Base-by-base conservation (phyloP, 2,888 invertebrate genomes). In the Rhagonycha fulva region DNA sequence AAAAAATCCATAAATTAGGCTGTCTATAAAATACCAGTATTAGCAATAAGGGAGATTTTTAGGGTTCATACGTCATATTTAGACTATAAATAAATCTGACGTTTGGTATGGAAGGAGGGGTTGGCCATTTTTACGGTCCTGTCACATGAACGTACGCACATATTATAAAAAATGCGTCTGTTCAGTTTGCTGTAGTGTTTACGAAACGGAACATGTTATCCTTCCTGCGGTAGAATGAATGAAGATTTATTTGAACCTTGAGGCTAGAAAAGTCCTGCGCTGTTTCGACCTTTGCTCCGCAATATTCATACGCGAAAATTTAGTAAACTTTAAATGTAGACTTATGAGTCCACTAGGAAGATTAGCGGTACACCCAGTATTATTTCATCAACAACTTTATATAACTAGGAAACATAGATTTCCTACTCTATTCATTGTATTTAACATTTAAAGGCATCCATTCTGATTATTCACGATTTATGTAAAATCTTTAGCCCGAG, bases 201-300 rank as follows among this genome's bases (percentile, higher is more conserved):
- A 74, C 71, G 69, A 68, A 70, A 68, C 68, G 60, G 72, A 76
- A 76, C 72, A 72, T 74, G 74, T 76, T 78, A 73, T 78, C 71
- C 71, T 74, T 78, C 73, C 68, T 78, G 71, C 62, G 68, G 73
- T 71, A 71, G 30, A 66, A 68, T 32, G 70, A 76, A 78, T 76
- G 76, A 78, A 76, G 78, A 78, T 78, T 78, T 78, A 78, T 78
- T 76, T 68, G 62, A 69, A 73, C 74, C 76, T 71, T 68, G 78
- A 76, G 76, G 76, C 73, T 71, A 78, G 67, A 70, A 68, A 74
- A 76, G 78, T 76, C 69, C 73, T 78, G 74, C 71, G 77, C 70
- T 72, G 72, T 71, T 71, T 69, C 63, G 68, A 62, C 71, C 74
- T 74, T 75, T 68, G 75, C 62, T 67, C 72, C 62, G 62, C 71